phyloP scores from a whole-genome alignment of 2,797 vertebrate species.

The Limnodromus scolopaceus region DNA sequence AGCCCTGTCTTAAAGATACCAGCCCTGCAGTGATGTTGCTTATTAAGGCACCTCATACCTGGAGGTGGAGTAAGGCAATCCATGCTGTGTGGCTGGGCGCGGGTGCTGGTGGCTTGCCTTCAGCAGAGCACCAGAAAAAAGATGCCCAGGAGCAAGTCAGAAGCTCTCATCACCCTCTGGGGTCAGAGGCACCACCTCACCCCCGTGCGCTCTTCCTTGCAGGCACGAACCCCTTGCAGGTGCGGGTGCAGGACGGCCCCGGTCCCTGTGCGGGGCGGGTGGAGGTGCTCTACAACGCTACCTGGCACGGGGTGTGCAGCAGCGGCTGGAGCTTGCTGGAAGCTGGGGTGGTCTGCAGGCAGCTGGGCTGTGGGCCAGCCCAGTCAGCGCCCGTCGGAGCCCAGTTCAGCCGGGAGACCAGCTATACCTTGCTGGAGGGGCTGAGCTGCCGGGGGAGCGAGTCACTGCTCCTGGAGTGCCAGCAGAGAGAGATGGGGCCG shows the following conservation, averaged over 20 bases:
- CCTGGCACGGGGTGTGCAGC: slow-evolving; percentile 69
- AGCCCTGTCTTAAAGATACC: not conserved
- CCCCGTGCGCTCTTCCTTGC: not conserved
- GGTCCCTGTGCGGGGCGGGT: slow-evolving; percentile 61
- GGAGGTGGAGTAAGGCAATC: not conserved
- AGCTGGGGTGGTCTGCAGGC: slow-evolving; percentile 53
- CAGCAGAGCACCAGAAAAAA: not conserved
- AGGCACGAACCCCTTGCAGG: not conserved
- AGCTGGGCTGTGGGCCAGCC: slow-evolving; percentile 62
- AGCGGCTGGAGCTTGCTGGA: slow-evolving; percentile 66
- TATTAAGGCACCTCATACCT: not conserved
- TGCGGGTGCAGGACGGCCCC: slow-evolving; percentile 48
- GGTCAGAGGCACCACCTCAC: not conserved
- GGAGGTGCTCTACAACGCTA: slow-evolving; percentile 58
- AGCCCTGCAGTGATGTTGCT: rapidly evolving
- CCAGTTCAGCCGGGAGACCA: rapidly evolving
- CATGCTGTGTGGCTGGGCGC: rapidly evolving
- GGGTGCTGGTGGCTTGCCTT: not conserved
- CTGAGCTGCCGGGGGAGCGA: not conserved
- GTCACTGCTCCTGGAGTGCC: not conserved
- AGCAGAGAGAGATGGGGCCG: not conserved
- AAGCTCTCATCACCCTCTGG: rapidly evolving
- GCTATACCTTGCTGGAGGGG: not conserved
- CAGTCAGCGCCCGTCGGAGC: rapidly evolving
- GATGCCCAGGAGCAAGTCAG: not conserved